Evolutionary conservation across 1,140 invertebrate genomes (phyloP).

Genomic region (Platyscapa corneri): DNA sequence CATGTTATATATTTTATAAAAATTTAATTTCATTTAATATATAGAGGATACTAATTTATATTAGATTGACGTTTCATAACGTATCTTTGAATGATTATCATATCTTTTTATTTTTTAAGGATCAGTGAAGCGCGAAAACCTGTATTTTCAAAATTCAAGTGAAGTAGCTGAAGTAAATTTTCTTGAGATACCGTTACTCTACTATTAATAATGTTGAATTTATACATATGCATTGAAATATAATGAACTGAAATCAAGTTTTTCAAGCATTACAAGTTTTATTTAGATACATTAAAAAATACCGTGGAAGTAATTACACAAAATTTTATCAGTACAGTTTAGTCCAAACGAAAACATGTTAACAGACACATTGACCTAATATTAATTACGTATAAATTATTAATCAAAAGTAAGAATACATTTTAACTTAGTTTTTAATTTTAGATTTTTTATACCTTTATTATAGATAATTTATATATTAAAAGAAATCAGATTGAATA

Average conservation of each 20-base stretch:
- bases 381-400: no score
- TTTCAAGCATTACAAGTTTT: background rate
- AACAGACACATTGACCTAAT: no score
- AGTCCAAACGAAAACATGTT: no score
- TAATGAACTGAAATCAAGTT: background rate
- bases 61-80: background rate
- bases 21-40: no score
- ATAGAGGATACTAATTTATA: background rate
- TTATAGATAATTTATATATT: no score
- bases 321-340: background rate
- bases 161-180: background rate
- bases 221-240: background rate
- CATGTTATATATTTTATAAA: no score
- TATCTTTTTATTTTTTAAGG: no score
- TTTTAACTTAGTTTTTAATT: no score
- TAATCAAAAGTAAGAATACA: no score
- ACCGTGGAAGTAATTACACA: background rate
- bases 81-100: background rate
- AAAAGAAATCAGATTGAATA: no score
- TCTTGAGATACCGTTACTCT: background rate
- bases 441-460: no score
- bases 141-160: background rate
- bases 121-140: background rate
- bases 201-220: background rate
- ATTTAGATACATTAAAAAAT: no score